A percentile compares a stretch with the other conserved stretches of the same genome.
These are phyloP conservation scores for Caenorhabditis wallacei DNA, from an alignment of 2,888 invertebrate species.

Conservation along the genomic window DNA sequence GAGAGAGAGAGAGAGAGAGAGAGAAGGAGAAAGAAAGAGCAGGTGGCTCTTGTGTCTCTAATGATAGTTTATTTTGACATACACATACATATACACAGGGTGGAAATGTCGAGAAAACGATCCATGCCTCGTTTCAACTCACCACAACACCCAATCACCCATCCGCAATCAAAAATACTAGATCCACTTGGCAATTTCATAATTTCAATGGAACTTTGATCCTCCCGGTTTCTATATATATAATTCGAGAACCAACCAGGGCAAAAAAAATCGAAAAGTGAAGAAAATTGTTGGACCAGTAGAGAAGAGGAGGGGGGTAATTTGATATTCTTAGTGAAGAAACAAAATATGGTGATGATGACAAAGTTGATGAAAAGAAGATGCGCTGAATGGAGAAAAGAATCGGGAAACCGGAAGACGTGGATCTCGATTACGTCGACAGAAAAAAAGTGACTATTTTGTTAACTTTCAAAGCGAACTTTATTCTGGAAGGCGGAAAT, in stretches of 20 bases:
- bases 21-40: not conserved
- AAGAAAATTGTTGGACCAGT: not conserved
- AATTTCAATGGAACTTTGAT: not conserved
- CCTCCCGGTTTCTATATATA: not conserved
- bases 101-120: not conserved
- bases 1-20: not conserved
- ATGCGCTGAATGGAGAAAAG: not conserved
- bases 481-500: too few relatives aligned
- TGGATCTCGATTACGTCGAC: not conserved
- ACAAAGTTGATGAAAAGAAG: not conserved
- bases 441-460: too few relatives aligned
- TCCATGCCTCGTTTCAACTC: conserved; percentile 2
- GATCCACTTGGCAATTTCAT: conserved; percentile 8
- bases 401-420: not conserved
- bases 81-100: not conserved
- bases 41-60: conserved; percentile 18
- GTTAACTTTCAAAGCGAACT: too few relatives aligned
- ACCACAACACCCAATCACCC: conserved; percentile 9
- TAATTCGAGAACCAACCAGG: too few relatives aligned
- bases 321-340: conserved; percentile 1
- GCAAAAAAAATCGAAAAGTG: not conserved
- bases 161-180: conserved; percentile 24
- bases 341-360: conserved; percentile 2
- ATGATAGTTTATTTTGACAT: conserved; percentile 40
- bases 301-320: not conserved